Conservation (phyloP, 2,797 vertebrate genomes). For the Heliangelus exortis region DNA sequence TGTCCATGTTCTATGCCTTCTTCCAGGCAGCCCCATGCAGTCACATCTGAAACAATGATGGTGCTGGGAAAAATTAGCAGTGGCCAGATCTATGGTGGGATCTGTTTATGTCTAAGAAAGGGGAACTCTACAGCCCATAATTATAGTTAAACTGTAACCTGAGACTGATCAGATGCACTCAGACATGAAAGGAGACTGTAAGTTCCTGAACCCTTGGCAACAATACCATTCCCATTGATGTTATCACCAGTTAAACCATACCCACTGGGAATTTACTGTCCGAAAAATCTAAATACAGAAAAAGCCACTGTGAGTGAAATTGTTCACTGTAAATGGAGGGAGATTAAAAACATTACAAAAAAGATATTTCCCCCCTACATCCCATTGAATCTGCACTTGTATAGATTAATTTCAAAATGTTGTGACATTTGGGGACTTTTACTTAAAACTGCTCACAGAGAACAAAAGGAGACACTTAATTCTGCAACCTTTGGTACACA, state of each 20-base stretch:
- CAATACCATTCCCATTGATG: neutral
- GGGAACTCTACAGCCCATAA: neutral
- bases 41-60: neutral
- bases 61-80: neutral
- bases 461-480: conserved; percentile 30
- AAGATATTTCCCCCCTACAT: neutral
- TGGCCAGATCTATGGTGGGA: neutral
- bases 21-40: neutral
- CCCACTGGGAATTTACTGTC: neutral
- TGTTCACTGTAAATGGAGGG: conserved; percentile 23
- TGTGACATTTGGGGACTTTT: conserved; percentile 46
- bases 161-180: neutral
- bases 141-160: neutral
- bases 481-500: conserved; percentile 47
- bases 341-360: neutral
- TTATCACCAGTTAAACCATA: conserved; percentile 3
- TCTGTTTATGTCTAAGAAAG: neutral
- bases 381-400: neutral
- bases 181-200: conserved; percentile 8
- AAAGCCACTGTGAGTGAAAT: neutral
- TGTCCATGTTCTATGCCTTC: accelerated
- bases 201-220: neutral
- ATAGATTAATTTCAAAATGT: conserved; percentile 53
- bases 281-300: neutral
- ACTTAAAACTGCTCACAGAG: conserved; percentile 35